These are phyloP conservation scores for Dipus sagitta DNA, from an alignment of 2,797 vertebrate species.

Conservation along the genomic window DNA sequence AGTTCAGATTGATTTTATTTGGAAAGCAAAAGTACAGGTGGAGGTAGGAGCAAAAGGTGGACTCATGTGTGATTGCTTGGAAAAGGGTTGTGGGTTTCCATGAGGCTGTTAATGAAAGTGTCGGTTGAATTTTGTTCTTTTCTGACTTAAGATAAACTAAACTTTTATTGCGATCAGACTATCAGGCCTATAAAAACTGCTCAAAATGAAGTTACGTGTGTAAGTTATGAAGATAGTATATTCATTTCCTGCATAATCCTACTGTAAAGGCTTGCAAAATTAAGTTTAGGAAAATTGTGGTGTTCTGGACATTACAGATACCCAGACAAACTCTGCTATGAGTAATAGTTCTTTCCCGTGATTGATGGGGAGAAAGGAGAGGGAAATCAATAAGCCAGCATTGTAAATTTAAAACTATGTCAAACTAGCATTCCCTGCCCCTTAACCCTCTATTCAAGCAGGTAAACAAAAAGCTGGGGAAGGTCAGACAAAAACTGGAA, in stretches of 20 bases:
- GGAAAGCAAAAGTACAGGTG: slow-evolving; percentile 64
- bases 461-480: slow-evolving; percentile 49
- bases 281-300: slow-evolving; percentile 67
- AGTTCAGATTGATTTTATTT: slow-evolving; percentile 55
- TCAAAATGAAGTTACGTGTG: slow-evolving; percentile 70
- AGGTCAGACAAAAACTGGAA: slow-evolving; percentile 6
- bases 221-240: slow-evolving; percentile 74
- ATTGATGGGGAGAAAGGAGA: slow-evolving; percentile 30
- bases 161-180: slow-evolving; percentile 78
- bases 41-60: slow-evolving; percentile 51
- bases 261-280: slow-evolving; percentile 70
- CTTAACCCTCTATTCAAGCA: slow-evolving; percentile 25
- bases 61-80: slow-evolving; percentile 15
- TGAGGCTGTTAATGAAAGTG: slow-evolving; percentile 72
- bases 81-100: slow-evolving; percentile 56
- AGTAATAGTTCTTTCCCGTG: background rate
- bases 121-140: slow-evolving; percentile 77
- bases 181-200: slow-evolving; percentile 76
- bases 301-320: slow-evolving; percentile 25
- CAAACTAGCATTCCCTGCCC: background rate
- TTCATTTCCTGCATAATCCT: slow-evolving; percentile 78
- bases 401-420: slow-evolving; percentile 35
- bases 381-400: slow-evolving; percentile 30
- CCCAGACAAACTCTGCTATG: slow-evolving; percentile 21
- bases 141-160: slow-evolving; percentile 78